Evolutionary conservation across 2,113 vertebrate genomes (phyloP).

Genomic region (Scortum barcoo): DNA sequence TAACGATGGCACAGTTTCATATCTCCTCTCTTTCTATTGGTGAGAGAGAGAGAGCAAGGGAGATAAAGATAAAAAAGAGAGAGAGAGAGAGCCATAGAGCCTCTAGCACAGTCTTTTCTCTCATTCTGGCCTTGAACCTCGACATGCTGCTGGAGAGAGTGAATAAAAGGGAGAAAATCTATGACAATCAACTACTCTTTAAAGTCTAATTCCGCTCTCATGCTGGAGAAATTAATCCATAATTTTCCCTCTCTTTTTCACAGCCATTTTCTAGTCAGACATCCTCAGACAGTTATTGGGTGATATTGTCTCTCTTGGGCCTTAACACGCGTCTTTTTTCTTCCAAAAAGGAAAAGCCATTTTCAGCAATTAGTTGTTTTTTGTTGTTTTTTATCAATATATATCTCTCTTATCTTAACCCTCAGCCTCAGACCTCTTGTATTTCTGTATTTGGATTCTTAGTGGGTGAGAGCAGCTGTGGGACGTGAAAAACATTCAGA

Average conservation of each 20-base stretch:
- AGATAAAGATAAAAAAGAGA: neutral
- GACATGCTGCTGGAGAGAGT: neutral
- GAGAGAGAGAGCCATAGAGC: neutral
- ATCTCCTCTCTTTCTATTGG: neutral
- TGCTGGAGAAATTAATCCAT: conserved; percentile 5
- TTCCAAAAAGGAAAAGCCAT: neutral
- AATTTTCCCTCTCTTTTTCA: neutral
- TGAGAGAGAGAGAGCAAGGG: neutral
- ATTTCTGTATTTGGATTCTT: neutral
- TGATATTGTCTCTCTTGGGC: conserved; percentile 5
- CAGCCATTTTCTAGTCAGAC: neutral
- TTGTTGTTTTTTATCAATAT: no score
- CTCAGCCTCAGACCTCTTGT: neutral
- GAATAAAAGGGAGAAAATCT: conserved; percentile 25
- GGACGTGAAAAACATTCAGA: neutral
- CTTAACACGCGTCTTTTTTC: neutral
- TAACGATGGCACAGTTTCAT: neutral
- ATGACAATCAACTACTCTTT: conserved; percentile 16
- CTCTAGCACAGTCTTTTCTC: neutral
- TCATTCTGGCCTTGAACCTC: conserved; percentile 13
- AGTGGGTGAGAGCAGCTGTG: neutral
- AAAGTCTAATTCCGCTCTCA: conserved; percentile 5
- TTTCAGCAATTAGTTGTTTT: neutral
- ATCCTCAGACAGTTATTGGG: conserved; percentile 3
- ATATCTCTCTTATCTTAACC: no score